A percentile compares a stretch with the other conserved stretches of the same genome.
Conservation (phyloP, 2,113 vertebrate genomes). For the Monarcha castaneiventris region DNA sequence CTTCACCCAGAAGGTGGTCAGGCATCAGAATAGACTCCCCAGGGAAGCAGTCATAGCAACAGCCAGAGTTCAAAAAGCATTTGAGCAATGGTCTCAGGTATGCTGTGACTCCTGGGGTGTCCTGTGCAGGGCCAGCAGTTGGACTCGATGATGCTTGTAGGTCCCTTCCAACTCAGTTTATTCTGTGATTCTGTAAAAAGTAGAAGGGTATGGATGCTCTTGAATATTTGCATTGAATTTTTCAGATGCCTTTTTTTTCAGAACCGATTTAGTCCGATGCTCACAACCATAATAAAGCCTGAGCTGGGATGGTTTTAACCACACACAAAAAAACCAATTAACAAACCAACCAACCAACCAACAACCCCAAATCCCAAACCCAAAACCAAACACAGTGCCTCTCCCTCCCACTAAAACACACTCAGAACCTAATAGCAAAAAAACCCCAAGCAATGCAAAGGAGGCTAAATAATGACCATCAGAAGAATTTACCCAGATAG, state of each 20-base stretch:
- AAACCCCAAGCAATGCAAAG: background rate
- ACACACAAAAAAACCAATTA: background rate
- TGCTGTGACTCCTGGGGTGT: background rate
- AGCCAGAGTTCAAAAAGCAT: background rate
- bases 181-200: background rate
- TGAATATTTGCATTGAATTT: background rate
- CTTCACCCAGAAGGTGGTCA: background rate
- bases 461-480: background rate
- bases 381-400: background rate
- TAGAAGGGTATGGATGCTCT: background rate
- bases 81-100: background rate
- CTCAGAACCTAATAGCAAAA: background rate
- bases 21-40: background rate
- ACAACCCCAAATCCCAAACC: background rate
- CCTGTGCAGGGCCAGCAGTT: accelerated
- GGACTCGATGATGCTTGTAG: background rate
- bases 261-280: background rate
- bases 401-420: background rate
- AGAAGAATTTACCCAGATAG: background rate
- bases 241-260: background rate
- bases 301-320: background rate
- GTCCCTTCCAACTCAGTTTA: background rate
- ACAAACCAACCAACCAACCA: background rate
- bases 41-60: background rate
- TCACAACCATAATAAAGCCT: background rate